Evolutionary conservation across 2,888 invertebrate species (phyloP).

Genomic region (Rhingia rostrata): DNA sequence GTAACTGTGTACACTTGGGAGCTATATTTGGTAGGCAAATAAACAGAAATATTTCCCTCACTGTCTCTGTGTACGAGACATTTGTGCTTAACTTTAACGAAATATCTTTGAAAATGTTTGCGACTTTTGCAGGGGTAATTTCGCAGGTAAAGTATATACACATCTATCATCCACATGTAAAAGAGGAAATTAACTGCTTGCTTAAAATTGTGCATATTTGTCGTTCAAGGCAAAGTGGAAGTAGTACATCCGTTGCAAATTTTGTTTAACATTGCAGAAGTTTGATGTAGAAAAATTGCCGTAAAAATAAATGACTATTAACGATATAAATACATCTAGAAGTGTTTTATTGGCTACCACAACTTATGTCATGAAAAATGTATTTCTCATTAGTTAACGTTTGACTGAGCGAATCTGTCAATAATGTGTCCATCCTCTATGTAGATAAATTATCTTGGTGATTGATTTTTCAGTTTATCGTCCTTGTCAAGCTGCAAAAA

Average conservation of each 20-base stretch:
- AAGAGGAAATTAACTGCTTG: no score
- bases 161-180: no score
- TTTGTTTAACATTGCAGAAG: no score
- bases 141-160: no score
- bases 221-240: no score
- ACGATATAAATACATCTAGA: neutral
- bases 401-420: conserved; percentile 36
- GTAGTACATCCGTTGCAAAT: no score
- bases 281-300: no score
- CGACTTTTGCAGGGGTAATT: no score
- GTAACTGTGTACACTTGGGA: neutral
- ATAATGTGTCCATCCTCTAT: conserved; percentile 30
- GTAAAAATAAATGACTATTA: no score
- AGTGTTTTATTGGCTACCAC: conserved; percentile 13
- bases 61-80: neutral
- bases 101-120: no score
- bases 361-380: conserved; percentile 9
- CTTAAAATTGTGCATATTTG: no score
- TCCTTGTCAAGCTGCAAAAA: conserved; percentile 1
- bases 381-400: conserved; percentile 36
- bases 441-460: conserved; percentile 31
- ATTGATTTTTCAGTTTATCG: conserved; percentile 38
- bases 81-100: no score
- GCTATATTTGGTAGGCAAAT: conserved; percentile 13
- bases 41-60: conserved; percentile 15